Evolutionary conservation across 2,888 invertebrate genomes (phyloP).

Genomic region (Metacarcinus magister): DNA sequence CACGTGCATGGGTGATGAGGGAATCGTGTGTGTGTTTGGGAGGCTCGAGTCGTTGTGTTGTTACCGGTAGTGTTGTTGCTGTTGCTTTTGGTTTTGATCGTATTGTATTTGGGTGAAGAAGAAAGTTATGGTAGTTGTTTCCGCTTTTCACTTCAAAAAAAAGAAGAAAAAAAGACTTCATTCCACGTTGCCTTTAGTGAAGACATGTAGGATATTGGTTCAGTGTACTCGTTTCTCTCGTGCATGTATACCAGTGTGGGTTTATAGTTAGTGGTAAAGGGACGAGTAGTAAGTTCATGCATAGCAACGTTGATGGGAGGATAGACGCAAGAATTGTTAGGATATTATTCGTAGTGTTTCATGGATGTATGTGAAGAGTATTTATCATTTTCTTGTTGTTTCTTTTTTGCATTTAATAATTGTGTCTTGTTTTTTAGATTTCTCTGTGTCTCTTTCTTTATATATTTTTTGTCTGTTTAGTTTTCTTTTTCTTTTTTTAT

Average conservation of each 20-base stretch:
- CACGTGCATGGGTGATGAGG: neutral
- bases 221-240: too few species aligned
- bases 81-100: neutral
- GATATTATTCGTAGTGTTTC: neutral
- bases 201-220: neutral
- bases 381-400: neutral
- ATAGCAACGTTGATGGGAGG: too few species aligned
- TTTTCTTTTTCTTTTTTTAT: neutral
- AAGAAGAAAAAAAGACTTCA: neutral
- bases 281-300: too few species aligned
- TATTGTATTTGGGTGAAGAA: neutral
- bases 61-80: neutral
- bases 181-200: slow-evolving; percentile 7
- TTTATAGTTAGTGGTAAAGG: too few species aligned
- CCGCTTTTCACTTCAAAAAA: too few species aligned
- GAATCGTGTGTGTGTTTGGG: neutral
- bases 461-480: neutral
- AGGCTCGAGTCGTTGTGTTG: neutral
- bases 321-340: neutral
- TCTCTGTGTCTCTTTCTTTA: neutral
- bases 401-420: neutral
- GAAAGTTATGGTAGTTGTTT: too few species aligned
- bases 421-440: neutral
- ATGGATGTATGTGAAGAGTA: neutral
- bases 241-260: too few species aligned